Percentiles rank a stretch among this genome's conserved stretches.
Evolutionary conservation across 1,140 invertebrate species (phyloP).

Genomic region (Temnothorax curvispinosus): DNA sequence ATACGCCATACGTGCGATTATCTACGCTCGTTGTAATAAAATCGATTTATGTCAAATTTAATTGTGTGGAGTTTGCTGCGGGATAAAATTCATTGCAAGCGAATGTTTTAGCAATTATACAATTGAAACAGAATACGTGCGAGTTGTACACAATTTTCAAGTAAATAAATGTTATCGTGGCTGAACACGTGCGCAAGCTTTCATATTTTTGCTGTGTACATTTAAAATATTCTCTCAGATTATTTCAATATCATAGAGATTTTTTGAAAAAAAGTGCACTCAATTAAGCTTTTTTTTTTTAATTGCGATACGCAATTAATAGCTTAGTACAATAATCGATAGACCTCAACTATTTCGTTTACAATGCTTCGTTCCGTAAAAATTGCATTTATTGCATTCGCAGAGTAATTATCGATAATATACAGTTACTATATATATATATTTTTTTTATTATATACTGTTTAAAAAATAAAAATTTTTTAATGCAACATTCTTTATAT

Average conservation of each 20-base stretch:
- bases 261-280: slow-evolving; percentile 20
- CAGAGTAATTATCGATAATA: background rate
- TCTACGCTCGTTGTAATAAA: slow-evolving; percentile 37
- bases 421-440: background rate
- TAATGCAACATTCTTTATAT: background rate
- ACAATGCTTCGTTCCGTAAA: background rate
- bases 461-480: background rate
- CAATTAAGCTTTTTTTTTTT: slow-evolving; percentile 21
- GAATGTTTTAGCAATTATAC: slow-evolving; percentile 57
- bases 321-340: slow-evolving; percentile 7
- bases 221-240: slow-evolving; percentile 38
- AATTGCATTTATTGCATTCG: background rate
- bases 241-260: slow-evolving; percentile 35
- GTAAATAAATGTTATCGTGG: slow-evolving; percentile 47
- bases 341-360: slow-evolving; percentile 3
- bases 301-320: slow-evolving; percentile 2
- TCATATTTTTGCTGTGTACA: background rate
- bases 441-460: background rate
- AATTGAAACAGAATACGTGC: slow-evolving; percentile 20
- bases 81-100: slow-evolving; percentile 37
- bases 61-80: slow-evolving; percentile 33
- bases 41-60: slow-evolving; percentile 48
- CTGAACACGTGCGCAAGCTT: background rate
- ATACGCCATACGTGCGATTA: slow-evolving; percentile 4
- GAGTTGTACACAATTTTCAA: slow-evolving; percentile 34